Conservation (phyloP, 2,797 vertebrate genomes). For the Salarias fasciatus region DNA sequence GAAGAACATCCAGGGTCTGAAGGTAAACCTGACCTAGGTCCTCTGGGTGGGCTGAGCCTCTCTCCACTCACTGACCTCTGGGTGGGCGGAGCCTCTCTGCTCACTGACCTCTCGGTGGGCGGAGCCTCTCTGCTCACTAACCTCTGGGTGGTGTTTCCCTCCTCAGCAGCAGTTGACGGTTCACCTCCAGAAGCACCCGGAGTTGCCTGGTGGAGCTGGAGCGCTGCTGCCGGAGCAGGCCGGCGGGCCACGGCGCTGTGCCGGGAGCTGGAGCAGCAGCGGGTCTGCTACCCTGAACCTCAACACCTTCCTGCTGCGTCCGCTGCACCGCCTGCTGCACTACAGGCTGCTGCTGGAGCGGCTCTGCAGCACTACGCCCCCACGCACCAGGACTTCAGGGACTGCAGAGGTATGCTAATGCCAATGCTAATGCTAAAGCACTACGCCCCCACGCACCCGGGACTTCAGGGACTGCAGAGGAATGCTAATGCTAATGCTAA, state of each 20-base stretch:
- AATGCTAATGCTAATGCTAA: no score
- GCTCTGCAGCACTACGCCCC: constrained; percentile 87
- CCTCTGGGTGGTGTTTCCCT: no score
- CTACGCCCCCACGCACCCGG: constrained; percentile 80
- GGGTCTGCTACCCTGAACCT: constrained; percentile 97
- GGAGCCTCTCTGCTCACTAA: no score
- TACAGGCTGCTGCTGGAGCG: constrained; percentile 93
- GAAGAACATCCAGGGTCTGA: constrained; percentile 89
- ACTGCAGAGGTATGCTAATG: constrained; percentile 91
- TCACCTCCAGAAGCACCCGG: constrained; percentile 91
- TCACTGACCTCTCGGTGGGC: no score
- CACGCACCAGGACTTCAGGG: constrained; percentile 84
- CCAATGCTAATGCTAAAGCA: no score
- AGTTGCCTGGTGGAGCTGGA: constrained; percentile 85
- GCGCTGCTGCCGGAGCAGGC: constrained; percentile 86
- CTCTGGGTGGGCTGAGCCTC: no score
- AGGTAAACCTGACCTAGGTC: no score
- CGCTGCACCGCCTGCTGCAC: constrained; percentile 94
- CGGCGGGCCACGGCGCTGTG: no score
- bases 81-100: no score
- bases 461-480: constrained; percentile 89
- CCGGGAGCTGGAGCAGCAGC: constrained; percentile 98
- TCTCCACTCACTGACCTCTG: no score
- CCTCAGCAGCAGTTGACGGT: constrained; percentile 88
- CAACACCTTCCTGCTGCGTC: constrained; percentile 94